Evolutionary conservation across 2,113 vertebrate species (phyloP), one percentile per base, ranked within the genome.

Genomic region (Psettodes erumei): DNA sequence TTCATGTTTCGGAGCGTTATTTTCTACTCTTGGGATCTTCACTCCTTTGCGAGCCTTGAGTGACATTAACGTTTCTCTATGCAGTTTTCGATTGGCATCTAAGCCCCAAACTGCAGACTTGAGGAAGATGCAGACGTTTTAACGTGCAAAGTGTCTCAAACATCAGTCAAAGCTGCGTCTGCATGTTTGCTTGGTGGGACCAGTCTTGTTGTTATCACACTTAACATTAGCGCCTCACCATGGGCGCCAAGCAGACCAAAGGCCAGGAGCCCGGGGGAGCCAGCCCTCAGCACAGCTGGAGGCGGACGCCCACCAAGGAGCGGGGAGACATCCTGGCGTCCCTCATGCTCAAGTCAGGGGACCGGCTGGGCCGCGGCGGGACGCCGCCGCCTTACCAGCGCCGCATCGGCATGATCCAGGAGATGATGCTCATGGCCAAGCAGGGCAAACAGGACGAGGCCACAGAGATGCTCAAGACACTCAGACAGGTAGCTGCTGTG

Each of bases 191-290:
- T 23, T 13, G 5, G 37, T 71, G 71, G 86, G 47, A 79, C 53
- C 69, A 15, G 35, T 33, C 62, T 66, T 58, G 53, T 79, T 68
- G 6, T 82, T 30, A 35, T 27, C 71, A 71, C 37, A 71, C 70
- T 51, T 75, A 72, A 70, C 54, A 5, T 70, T 70, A 64, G 78
- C 40, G 12, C 65, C 51, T 37, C 84, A 53, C 62, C 76, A 98
- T 98, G 98, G 98, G 98, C 69, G 95, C 95, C 72, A 97, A 96
- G 88, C 97, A 97, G 90, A 95, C 94, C 87, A 99, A 98, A 91
- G 94, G 94, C 74, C 95, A 91, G 66, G 91, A 94, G 69, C 62
- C 93, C 4, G 91, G 81, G 15, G 90, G 93, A 4, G 82, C 93
- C 68, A 95, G 95, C 76, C 94, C 95, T 35, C 95, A 90, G 66